These are phyloP conservation scores for Radopholus similis DNA, from an alignment of 1,140 invertebrate genomes.

Conservation along the genomic window DNA sequence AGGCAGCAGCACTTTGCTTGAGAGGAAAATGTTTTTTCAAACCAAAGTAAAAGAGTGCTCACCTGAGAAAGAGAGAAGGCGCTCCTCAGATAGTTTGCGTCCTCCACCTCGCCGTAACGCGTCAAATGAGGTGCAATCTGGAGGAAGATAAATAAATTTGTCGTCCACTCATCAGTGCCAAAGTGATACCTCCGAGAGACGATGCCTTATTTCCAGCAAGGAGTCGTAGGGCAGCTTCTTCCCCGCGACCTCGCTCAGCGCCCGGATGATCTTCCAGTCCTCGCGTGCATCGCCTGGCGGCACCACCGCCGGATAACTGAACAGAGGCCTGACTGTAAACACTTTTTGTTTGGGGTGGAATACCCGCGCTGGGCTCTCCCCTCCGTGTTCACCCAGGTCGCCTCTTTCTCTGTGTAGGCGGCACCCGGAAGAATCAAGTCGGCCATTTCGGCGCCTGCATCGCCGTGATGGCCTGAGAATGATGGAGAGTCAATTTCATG, in stretches of 20 bases:
- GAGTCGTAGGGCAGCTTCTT: constrained; percentile 81
- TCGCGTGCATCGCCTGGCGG: constrained; percentile 87
- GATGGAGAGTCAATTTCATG: constrained; percentile 45
- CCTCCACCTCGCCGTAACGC: constrained; percentile 76
- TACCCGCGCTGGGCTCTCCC: constrained; percentile 80
- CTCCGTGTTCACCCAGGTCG: constrained; percentile 93
- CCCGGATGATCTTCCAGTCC: constrained; percentile 96
- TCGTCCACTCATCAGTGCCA: background rate
- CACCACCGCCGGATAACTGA: constrained; percentile 73
- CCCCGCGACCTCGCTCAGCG: constrained; percentile 78
- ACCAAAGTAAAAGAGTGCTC: background rate
- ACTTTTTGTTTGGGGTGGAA: constrained; percentile 58
- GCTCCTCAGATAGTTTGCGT: constrained; percentile 77
- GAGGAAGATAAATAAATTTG: background rate
- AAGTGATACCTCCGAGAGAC: constrained; percentile 72
- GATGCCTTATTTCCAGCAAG: constrained; percentile 74
- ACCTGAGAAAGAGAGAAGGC: constrained; percentile 67
- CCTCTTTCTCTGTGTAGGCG: constrained; percentile 97
- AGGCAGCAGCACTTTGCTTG: too few relatives aligned
- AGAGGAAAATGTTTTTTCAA: background rate
- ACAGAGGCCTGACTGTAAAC: too few relatives aligned
- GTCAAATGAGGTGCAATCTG: constrained; percentile 79
- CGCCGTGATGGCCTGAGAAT: constrained; percentile 78
- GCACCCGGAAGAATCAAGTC: constrained; percentile 89
- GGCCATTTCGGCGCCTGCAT: constrained; percentile 82